Conservation (phyloP, 64 coral and sea anemone species). For the Hydrozoanthus tunicans region DNA sequence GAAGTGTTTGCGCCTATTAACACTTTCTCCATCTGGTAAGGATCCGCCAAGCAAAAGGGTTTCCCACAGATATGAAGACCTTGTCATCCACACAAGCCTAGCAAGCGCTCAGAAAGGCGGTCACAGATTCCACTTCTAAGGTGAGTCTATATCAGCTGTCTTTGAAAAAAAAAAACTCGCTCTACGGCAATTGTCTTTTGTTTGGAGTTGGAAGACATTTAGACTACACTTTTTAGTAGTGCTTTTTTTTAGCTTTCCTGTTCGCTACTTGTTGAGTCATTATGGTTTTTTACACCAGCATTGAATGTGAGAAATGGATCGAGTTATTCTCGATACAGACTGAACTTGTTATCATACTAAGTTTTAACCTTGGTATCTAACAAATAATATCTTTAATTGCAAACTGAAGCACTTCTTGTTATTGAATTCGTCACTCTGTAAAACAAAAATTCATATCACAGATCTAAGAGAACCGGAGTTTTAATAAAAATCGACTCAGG, state of each 20-base stretch:
- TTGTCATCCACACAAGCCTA: no score
- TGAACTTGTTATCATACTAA: neutral
- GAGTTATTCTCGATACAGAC: neutral
- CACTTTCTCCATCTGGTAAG: neutral
- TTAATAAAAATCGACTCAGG: constrained; percentile 22
- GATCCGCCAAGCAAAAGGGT: neutral
- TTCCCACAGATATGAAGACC: neutral
- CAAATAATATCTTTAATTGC: neutral
- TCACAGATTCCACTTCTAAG: no score
- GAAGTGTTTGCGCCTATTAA: constrained; percentile 1
- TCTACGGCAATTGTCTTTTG: no score
- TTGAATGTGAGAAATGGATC: neutral
- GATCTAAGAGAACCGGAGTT: neutral
- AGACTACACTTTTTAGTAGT: no score
- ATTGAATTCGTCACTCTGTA: neutral
- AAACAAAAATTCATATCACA: neutral
- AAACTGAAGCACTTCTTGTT: neutral
- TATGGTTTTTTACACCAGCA: neutral
- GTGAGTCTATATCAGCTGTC: no score
- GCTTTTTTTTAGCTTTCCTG: neutral
- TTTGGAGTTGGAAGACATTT: no score
- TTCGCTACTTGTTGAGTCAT: neutral
- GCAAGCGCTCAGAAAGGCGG: no score
- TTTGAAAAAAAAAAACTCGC: no score
- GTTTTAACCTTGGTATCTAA: neutral